Evolutionary conservation across 2,797 vertebrate genomes (phyloP), one percentile per base, ranked within the genome.

Genomic region (Smutsia temminckii): DNA sequence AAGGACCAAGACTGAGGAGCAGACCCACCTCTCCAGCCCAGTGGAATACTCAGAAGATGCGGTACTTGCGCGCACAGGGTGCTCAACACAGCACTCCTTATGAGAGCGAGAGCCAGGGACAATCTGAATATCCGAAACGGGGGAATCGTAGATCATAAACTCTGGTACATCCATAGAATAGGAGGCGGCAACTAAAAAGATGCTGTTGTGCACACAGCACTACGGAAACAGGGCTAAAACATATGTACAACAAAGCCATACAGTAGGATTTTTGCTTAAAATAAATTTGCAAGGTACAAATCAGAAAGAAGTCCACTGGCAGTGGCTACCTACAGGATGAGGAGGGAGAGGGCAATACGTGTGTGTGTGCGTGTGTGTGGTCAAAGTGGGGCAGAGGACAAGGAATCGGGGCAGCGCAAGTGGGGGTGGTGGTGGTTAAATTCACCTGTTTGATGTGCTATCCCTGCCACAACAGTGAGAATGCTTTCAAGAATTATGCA

Each of bases 1-100:
- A 99, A 99, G 98, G 98, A 97, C 91, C 92, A 94, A 37, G 37
- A 86, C 61, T 51, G n/a, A 61, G 84, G 74, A 81, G 85, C 32
- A 87, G 72, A 64, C 32, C 42, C 18, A 16, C 57, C 27, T 25
- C 61, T 46, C 37, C 14, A 46, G 21, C 55, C 42, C 84, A 57
- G 18, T 46, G 49, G 53, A 90, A 37, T 17, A 61, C 6, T 34
- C 42, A 57, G 14, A 46, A 88, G 51, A 32, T 6, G 2, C 1
- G 3, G 3, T 1, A 14, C 11, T 29, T 34, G 63, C 7, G 64
- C 4, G 14, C 46, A 55, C 9, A 10, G 13, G 29, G 20, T 12
- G 14, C 2, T 16, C 34, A 49, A 23, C 5, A 49, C 2, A 37
- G n/a, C 20, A 13, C 37, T 55, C 23, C 32, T 74, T 64, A 13